A percentile compares a stretch with the other conserved stretches of the same genome.
These are phyloP conservation scores for Danio kyathit DNA, from an alignment of 2,797 vertebrate species.

Conservation along the genomic window DNA sequence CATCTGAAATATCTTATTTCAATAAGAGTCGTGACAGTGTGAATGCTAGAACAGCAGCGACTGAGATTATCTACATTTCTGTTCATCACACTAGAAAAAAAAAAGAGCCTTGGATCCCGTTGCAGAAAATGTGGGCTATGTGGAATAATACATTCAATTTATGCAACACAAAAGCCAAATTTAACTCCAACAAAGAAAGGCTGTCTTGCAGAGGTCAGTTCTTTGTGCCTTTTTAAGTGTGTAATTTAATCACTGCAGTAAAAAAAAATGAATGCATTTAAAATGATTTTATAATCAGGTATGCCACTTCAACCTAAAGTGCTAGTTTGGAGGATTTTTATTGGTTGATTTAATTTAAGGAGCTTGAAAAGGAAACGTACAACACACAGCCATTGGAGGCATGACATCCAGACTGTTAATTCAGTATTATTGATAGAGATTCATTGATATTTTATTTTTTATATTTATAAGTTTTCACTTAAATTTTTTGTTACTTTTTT, in stretches of 20 bases:
- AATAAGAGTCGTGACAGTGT: constrained; percentile 56
- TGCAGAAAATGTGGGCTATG: not conserved
- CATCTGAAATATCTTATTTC: constrained; percentile 42
- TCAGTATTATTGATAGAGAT: not conserved
- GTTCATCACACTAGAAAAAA: not conserved
- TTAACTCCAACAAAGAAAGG: not conserved
- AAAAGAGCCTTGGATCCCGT: not conserved
- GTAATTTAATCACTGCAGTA: not conserved
- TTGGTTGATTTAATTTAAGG: constrained; percentile 10
- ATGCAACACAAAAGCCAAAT: not conserved
- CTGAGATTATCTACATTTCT: not conserved
- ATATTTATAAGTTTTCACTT: too few species aligned
- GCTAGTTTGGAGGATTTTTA: not conserved
- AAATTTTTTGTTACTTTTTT: too few species aligned
- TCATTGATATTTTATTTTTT: not conserved
- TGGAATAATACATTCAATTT: not conserved
- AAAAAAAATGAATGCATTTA: not conserved
- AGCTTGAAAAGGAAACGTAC: not conserved
- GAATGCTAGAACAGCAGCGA: constrained; percentile 46
- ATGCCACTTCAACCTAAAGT: not conserved
- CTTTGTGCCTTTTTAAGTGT: constrained; percentile 14
- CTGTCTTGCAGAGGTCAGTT: not conserved
- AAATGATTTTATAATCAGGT: not conserved
- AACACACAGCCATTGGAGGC: not conserved
- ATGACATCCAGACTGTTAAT: not conserved